Conservation (phyloP, 2,888 invertebrate species). For the Exocentrus adspersus region DNA sequence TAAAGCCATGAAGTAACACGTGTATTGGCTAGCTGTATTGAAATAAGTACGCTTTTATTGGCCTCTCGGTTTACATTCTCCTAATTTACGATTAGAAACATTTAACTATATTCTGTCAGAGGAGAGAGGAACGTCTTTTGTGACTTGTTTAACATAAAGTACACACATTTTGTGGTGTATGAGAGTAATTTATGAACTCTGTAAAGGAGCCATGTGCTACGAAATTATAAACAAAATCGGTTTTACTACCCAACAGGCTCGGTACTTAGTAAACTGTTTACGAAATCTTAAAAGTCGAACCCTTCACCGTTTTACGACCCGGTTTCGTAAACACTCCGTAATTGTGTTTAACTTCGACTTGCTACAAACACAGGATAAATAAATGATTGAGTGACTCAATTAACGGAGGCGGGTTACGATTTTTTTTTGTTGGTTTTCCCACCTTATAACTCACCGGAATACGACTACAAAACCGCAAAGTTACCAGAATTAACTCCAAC, state of each 20-base stretch:
- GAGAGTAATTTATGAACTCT: conserved; percentile 47
- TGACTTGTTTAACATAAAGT: conserved; percentile 35
- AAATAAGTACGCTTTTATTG: conserved; percentile 41
- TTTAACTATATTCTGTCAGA: conserved; percentile 38
- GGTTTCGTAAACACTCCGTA: conserved; percentile 46
- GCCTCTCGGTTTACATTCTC: conserved; percentile 35
- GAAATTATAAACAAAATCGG: conserved; percentile 49
- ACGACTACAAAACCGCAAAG: no score
- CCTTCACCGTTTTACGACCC: conserved; percentile 46
- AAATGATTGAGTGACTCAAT: conserved; percentile 25
- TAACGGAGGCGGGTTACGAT: background rate
- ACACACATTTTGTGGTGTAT: conserved; percentile 36
- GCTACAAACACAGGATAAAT: conserved; percentile 25
- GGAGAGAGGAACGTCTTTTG: conserved; percentile 39
- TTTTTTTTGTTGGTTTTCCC: background rate
- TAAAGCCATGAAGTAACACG: conserved; percentile 37
- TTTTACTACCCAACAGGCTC: conserved; percentile 40
- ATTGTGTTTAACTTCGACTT: conserved; percentile 43
- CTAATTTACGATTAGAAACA: conserved; percentile 41
- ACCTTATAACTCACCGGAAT: no score
- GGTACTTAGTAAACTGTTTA: conserved; percentile 45
- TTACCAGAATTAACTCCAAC: no score
- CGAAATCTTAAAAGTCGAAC: conserved; percentile 44
- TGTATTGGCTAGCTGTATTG: conserved; percentile 37
- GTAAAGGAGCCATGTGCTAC: conserved; percentile 49